Evolutionary conservation across 2,797 vertebrate species (phyloP).

Genomic region (Bradypodion ventrale): DNA sequence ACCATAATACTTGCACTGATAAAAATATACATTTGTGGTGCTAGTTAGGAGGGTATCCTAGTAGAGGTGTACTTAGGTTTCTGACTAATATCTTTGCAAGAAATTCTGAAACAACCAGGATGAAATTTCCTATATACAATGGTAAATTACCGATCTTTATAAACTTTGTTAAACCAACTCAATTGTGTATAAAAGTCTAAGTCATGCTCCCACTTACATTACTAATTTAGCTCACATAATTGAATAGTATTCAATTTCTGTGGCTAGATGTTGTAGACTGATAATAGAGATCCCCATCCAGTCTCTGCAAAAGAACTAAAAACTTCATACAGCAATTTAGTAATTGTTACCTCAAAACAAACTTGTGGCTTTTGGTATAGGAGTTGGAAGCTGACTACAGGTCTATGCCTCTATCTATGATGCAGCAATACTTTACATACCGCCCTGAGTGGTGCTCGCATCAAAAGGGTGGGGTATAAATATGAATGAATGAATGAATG

Average conservation of each 20-base stretch:
- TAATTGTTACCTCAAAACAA: not conserved
- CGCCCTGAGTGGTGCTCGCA: too few species aligned
- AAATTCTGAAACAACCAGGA: not conserved
- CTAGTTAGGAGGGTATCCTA: not conserved
- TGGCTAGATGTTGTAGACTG: not conserved
- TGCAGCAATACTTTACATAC: not conserved
- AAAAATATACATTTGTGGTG: conserved; percentile 5
- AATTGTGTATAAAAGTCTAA: not conserved
- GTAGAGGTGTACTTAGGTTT: not conserved
- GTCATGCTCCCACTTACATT: not conserved
- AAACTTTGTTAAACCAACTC: too few species aligned
- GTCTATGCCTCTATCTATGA: too few species aligned
- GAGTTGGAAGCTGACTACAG: not conserved
- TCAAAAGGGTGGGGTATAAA: too few species aligned
- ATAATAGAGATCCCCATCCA: not conserved
- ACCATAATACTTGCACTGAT: not conserved
- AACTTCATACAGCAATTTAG: not conserved
- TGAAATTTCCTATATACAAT: not conserved
- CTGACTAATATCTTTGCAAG: not conserved
- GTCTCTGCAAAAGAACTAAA: not conserved
- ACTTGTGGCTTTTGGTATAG: not conserved
- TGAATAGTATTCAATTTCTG: not conserved
- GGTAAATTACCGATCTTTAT: too few species aligned
- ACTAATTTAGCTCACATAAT: not conserved
- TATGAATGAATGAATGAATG: too few species aligned